These are phyloP conservation scores for Pantherophis vulpinus DNA, from an alignment of 2,797 vertebrate species.

Conservation along the genomic window DNA sequence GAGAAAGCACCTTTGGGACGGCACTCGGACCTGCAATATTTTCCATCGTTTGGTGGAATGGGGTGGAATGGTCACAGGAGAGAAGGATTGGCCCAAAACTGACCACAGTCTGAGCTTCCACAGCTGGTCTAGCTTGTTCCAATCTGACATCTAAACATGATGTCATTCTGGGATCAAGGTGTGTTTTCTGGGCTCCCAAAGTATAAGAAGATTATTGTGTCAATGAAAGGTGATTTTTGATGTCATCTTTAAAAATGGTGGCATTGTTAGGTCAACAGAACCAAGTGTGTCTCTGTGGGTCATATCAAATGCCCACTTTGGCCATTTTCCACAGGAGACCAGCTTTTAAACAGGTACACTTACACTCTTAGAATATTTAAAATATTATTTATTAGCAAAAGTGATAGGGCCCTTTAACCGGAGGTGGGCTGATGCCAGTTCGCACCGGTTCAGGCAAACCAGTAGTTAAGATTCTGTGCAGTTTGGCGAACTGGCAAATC, in stretches of 20 bases:
- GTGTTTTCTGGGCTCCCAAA: not conserved
- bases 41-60: not conserved
- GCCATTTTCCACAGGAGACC: not conserved
- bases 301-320: not conserved
- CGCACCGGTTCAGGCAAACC: too few relatives aligned
- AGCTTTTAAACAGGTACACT: not conserved
- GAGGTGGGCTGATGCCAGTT: too few relatives aligned
- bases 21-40: not conserved
- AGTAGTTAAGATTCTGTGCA: too few relatives aligned
- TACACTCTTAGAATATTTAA: not conserved
- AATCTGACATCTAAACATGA: not conserved
- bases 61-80: not conserved
- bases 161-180: not conserved
- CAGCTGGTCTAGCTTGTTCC: not conserved
- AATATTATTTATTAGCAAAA: not conserved
- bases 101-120: not conserved
- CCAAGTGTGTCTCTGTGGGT: not conserved
- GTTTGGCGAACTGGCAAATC: too few relatives aligned
- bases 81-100: not conserved
- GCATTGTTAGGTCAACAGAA: not conserved
- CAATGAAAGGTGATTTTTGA: not conserved
- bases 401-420: too few relatives aligned
- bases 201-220: not conserved
- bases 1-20: too few relatives aligned
- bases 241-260: not conserved